A percentile compares a stretch with the other conserved stretches of the same genome.
Evolutionary conservation across 2,797 vertebrate species (phyloP).

Genomic region (Pantherophis alleghaniensis): DNA sequence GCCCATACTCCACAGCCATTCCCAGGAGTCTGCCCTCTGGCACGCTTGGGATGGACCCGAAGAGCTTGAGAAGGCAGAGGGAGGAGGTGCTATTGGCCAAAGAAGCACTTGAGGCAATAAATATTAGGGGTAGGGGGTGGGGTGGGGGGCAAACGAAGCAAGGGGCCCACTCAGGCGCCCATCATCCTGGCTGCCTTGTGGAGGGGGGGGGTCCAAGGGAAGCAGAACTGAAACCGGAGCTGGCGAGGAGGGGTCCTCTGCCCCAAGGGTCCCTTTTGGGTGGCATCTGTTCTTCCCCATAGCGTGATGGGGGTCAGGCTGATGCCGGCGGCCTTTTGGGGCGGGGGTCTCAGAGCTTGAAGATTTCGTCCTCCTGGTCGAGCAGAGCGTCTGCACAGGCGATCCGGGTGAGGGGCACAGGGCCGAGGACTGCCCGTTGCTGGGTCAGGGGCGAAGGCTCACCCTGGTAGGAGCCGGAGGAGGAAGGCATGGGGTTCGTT

Average conservation of each 20-base stretch:
- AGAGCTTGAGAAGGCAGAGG: too few species aligned
- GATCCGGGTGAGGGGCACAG: slow-evolving; percentile 80
- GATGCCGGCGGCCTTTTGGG: neutral
- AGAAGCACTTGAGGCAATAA: slow-evolving; percentile 26
- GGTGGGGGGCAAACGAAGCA: neutral
- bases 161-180: neutral
- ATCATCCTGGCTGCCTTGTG: too few species aligned
- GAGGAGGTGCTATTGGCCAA: neutral
- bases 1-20: neutral
- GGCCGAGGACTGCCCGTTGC: slow-evolving; percentile 69
- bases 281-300: neutral
- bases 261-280: neutral
- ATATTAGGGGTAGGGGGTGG: neutral
- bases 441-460: slow-evolving; percentile 34
- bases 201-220: too few species aligned
- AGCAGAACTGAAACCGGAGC: neutral
- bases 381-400: slow-evolving; percentile 75
- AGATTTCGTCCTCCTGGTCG: slow-evolving; percentile 88
- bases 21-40: neutral
- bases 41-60: too few species aligned
- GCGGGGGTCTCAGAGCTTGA: slow-evolving; percentile 79
- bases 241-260: neutral
- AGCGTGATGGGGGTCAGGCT: neutral
- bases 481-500: neutral
- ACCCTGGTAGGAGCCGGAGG: neutral